Conservation (phyloP, 2,888 invertebrate species). For the Acanthoscelides obtectus region DNA sequence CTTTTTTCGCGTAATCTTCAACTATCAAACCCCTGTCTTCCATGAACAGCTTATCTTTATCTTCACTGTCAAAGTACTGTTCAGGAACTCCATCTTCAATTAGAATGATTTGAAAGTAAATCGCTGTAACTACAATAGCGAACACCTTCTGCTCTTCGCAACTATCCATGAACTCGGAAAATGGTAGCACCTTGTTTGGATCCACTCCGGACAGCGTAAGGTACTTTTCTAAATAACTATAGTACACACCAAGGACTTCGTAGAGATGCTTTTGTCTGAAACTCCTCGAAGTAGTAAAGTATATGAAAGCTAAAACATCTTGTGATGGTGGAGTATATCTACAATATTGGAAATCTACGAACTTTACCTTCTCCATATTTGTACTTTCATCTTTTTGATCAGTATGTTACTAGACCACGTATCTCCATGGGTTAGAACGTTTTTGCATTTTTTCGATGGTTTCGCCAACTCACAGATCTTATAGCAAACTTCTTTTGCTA, state of each 20-base stretch:
- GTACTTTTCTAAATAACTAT: conserved; percentile 34
- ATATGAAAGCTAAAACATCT: conserved; percentile 52
- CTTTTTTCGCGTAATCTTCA: conserved; percentile 27
- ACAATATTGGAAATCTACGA: conserved; percentile 44
- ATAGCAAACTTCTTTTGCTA: conserved; percentile 23
- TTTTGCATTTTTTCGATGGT: conserved; percentile 44
- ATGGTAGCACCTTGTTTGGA: conserved; percentile 30
- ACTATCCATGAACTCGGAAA: conserved; percentile 35
- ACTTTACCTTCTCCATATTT: conserved; percentile 32
- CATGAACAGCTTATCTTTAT: conserved; percentile 27
- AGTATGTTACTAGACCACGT: conserved; percentile 58
- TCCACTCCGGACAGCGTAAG: conserved; percentile 28
- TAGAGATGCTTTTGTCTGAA: conserved; percentile 33
- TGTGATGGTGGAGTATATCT: conserved; percentile 61
- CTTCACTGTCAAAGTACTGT: conserved; percentile 28
- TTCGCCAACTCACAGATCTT: conserved; percentile 35
- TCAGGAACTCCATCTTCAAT: conserved; percentile 25
- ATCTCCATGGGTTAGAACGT: conserved; percentile 59
- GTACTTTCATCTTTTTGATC: conserved; percentile 29
- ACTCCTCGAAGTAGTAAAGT: conserved; percentile 34
- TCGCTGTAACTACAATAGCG: conserved; percentile 34
- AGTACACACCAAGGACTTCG: conserved; percentile 37
- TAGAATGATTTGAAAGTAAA: conserved; percentile 37
- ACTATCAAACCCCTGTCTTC: conserved; percentile 35
- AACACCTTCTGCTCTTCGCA: conserved; percentile 38